Conservation (phyloP, 2,113 vertebrate genomes). For the Corydoras sp. region DNA sequence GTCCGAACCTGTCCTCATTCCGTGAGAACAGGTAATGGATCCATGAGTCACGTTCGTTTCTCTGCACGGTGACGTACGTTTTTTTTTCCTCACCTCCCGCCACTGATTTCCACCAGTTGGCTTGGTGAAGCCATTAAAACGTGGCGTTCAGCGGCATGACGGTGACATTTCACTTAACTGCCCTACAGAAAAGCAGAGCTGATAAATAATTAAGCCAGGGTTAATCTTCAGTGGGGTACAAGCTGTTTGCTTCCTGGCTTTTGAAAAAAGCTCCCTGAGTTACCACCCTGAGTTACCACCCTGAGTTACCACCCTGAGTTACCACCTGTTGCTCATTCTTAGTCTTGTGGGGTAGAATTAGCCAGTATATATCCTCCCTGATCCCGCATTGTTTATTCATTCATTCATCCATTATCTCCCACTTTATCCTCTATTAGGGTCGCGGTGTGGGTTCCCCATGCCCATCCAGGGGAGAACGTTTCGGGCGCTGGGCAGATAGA, state of each 20-base stretch:
- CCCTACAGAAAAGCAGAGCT: background rate
- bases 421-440: too few species aligned
- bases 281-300: too few species aligned
- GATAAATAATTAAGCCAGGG: background rate
- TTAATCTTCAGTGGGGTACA: background rate
- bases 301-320: too few species aligned
- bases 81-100: background rate
- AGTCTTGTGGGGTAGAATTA: background rate
- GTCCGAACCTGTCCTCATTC: background rate
- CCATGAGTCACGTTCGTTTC: conserved; percentile 17
- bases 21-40: background rate
- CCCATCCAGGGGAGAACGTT: too few species aligned
- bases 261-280: background rate
- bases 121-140: background rate
- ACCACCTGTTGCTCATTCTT: background rate
- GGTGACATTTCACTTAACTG: background rate
- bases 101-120: background rate
- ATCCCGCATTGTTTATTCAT: too few species aligned
- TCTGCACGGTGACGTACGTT: conserved; percentile 13
- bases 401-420: too few species aligned
- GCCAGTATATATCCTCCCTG: background rate
- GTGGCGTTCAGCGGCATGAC: background rate
- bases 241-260: conserved; percentile 1
- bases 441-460: too few species aligned
- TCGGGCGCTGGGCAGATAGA: too few species aligned